Evolutionary conservation across 2,113 vertebrate species (phyloP).

Genomic region (Platycercus adscitus): DNA sequence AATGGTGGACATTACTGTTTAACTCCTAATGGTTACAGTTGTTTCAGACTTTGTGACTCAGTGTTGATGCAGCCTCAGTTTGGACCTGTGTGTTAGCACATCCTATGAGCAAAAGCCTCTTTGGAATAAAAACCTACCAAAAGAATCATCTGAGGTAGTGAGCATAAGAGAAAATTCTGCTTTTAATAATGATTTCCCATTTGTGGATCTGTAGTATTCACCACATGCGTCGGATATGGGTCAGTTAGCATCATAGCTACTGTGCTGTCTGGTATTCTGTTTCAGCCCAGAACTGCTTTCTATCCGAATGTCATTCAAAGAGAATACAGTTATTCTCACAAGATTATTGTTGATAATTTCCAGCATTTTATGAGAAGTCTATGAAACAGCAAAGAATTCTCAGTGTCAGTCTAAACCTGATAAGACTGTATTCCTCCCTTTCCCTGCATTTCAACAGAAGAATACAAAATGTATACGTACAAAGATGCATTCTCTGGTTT

Average conservation of each 20-base stretch:
- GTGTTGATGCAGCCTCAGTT: background rate
- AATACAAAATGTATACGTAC: background rate
- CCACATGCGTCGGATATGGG: accelerated
- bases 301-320: background rate
- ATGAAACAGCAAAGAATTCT: background rate
- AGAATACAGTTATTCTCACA: background rate
- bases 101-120: background rate
- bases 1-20: background rate
- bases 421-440: background rate
- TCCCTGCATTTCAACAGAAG: background rate
- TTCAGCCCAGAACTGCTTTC: background rate
- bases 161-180: background rate
- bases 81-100: background rate
- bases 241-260: background rate
- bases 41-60: background rate
- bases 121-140: background rate
- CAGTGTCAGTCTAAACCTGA: background rate
- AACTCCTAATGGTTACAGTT: background rate
- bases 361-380: background rate
- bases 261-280: background rate
- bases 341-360: background rate
- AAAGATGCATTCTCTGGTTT: background rate
- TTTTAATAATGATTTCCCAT: background rate
- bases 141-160: background rate
- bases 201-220: background rate